Conservation (phyloP, 2,113 vertebrate species). For the Spea multiplicata region DNA sequence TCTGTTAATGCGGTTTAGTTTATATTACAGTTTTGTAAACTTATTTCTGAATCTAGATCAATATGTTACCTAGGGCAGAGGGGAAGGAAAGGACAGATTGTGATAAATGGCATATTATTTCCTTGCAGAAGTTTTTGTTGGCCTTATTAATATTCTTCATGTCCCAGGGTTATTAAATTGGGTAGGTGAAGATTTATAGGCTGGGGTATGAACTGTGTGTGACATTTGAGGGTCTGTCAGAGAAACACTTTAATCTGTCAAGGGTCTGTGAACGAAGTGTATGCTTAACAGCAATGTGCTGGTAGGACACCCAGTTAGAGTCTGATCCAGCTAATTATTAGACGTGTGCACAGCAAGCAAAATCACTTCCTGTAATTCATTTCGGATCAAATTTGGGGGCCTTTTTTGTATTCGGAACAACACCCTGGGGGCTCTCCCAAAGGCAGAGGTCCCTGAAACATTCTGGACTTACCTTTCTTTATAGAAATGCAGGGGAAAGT, state of each 20-base stretch:
- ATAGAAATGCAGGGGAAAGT: no score
- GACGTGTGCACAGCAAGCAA: no score
- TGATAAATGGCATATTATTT: conserved; percentile 66
- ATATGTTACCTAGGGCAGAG: conserved; percentile 19
- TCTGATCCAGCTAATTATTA: no score
- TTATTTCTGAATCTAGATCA: conserved; percentile 8
- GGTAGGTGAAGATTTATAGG: conserved; percentile 30
- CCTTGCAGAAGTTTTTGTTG: conserved; percentile 53
- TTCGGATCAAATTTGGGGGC: no score
- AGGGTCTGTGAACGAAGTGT: neutral
- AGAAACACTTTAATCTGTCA: conserved; percentile 47
- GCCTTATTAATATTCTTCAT: conserved; percentile 64
- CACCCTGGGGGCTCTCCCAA: no score
- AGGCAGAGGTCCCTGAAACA: no score
- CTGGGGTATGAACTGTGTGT: conserved; percentile 25
- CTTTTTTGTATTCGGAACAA: no score
- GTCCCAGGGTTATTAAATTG: conserved; percentile 58
- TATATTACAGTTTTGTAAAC: conserved; percentile 11
- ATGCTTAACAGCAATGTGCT: no score
- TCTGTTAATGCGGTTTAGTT: neutral
- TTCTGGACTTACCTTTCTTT: no score
- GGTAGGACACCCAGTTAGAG: no score
- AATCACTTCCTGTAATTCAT: no score
- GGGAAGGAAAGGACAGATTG: conserved; percentile 54
- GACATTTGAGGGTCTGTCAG: conserved; percentile 31